A percentile compares a stretch with the other conserved stretches of the same genome.
These are phyloP conservation scores for Hirtodrosophila trivittata DNA, from an alignment of 2,888 invertebrate species.

Conservation along the genomic window DNA sequence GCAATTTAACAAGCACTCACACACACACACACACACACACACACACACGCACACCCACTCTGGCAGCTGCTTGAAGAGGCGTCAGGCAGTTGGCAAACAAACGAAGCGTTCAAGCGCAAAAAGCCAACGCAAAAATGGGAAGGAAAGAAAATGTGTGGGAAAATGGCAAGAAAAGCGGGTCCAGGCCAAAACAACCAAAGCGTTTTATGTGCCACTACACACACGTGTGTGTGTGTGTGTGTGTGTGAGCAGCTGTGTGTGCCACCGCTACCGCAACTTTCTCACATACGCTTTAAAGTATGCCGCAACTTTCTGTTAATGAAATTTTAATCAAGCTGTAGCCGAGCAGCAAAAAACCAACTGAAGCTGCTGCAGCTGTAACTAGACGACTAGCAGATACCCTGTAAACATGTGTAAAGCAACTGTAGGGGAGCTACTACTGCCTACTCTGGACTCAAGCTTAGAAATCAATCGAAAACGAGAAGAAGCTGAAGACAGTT, in stretches of 20 bases:
- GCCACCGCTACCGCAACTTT: conserved; percentile 63
- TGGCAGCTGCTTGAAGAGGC: conserved; percentile 45
- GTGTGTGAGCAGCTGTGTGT: conserved; percentile 30
- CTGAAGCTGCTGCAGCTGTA: neutral
- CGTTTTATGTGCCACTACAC: conserved; percentile 58
- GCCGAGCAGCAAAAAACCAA: conserved; percentile 14
- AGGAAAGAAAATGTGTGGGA: conserved; percentile 10
- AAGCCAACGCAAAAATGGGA: conserved; percentile 55
- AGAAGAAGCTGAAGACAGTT: too few relatives aligned
- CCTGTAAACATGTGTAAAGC: too few relatives aligned
- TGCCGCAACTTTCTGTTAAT: conserved; percentile 76
- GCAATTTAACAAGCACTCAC: conserved; percentile 69
- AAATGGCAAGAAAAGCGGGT: conserved; percentile 41
- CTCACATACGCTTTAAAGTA: conserved; percentile 68
- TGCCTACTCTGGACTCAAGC: too few relatives aligned
- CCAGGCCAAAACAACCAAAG: conserved; percentile 59
- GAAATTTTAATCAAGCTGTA: conserved; percentile 76
- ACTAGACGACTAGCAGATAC: neutral
- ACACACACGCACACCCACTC: conserved; percentile 16
- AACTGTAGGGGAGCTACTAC: too few relatives aligned
- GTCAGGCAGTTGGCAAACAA: conserved; percentile 75
- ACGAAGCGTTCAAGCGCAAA: conserved; percentile 78
- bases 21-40: conserved; percentile 5
- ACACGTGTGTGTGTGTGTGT: conserved; percentile 7
- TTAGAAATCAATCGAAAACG: too few relatives aligned